These are phyloP conservation scores for Odontomyia ornata DNA, from an alignment of 2,888 invertebrate genomes.

Conservation along the genomic window DNA sequence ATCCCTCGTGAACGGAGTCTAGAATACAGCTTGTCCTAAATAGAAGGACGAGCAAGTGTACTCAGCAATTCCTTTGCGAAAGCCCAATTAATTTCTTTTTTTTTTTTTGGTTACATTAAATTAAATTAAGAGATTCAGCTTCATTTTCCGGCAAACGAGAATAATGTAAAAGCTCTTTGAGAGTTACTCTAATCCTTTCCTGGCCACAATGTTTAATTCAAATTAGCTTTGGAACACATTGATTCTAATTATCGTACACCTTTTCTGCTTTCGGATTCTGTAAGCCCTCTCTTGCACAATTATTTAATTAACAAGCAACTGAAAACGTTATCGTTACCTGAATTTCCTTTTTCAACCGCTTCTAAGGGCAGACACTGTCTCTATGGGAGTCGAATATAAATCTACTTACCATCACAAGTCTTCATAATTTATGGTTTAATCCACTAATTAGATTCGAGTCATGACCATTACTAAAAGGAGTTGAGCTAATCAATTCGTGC, in stretches of 20 bases:
- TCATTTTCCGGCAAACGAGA: not conserved
- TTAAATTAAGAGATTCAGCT: not conserved
- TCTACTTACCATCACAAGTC: slow-evolving; percentile 28
- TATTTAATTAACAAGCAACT: slow-evolving; percentile 34
- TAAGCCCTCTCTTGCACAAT: slow-evolving; percentile 24
- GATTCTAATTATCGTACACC: slow-evolving; percentile 38
- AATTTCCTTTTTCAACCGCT: not conserved
- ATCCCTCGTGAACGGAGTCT: not conserved
- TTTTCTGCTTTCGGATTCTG: slow-evolving; percentile 18
- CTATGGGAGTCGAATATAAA: not conserved
- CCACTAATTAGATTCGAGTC: slow-evolving; percentile 36
- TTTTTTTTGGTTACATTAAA: slow-evolving; percentile 16
- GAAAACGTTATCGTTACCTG: not conserved
- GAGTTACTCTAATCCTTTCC: not conserved
- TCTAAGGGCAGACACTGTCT: not conserved
- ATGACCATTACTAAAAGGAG: slow-evolving; percentile 29
- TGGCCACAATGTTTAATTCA: slow-evolving; percentile 8
- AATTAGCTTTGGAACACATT: slow-evolving; percentile 28
- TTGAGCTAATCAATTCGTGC: slow-evolving; percentile 20
- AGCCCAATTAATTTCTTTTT: slow-evolving; percentile 3
- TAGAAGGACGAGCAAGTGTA: not conserved
- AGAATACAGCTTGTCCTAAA: not conserved
- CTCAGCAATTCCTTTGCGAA: not conserved
- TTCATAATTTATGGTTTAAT: slow-evolving; percentile 43
- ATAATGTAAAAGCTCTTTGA: not conserved